Percentiles rank a stretch among this genome's conserved stretches.
Evolutionary conservation across 2,113 vertebrate genomes (phyloP).

Genomic region (Turnix velox): DNA sequence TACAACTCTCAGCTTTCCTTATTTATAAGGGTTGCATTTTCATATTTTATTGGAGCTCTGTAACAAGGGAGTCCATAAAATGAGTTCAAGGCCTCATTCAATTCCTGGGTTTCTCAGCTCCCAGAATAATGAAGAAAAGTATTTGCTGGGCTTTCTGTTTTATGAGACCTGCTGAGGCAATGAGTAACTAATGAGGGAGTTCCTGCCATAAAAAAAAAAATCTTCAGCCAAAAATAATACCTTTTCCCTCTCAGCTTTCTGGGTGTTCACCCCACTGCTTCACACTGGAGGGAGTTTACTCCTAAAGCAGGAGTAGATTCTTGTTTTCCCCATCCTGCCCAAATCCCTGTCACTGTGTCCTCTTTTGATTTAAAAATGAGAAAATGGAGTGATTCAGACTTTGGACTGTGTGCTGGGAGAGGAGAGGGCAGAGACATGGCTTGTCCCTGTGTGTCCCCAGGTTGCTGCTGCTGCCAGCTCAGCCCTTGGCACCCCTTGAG

Average conservation of each 20-base stretch:
- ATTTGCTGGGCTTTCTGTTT: constrained; percentile 45
- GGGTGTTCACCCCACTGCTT: background rate
- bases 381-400: background rate
- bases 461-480: background rate
- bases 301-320: background rate
- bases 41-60: constrained; percentile 65
- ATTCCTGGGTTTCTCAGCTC: constrained; percentile 62
- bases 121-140: constrained; percentile 32
- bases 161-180: constrained; percentile 50
- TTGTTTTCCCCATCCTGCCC: background rate
- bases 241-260: background rate
- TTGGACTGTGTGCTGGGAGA: background rate
- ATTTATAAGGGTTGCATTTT: constrained; percentile 68
- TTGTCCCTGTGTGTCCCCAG: background rate
- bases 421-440: background rate
- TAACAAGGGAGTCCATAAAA: constrained; percentile 58
- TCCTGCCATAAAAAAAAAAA: background rate
- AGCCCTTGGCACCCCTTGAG: background rate
- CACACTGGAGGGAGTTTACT: background rate
- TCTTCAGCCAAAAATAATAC: background rate
- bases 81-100: constrained; percentile 72
- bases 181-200: constrained; percentile 49
- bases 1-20: background rate
- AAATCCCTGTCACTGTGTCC: fast-evolving
- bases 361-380: background rate